phyloP scores from a whole-genome alignment of 1,140 invertebrate genomes.

The Chironomus tepperi region DNA sequence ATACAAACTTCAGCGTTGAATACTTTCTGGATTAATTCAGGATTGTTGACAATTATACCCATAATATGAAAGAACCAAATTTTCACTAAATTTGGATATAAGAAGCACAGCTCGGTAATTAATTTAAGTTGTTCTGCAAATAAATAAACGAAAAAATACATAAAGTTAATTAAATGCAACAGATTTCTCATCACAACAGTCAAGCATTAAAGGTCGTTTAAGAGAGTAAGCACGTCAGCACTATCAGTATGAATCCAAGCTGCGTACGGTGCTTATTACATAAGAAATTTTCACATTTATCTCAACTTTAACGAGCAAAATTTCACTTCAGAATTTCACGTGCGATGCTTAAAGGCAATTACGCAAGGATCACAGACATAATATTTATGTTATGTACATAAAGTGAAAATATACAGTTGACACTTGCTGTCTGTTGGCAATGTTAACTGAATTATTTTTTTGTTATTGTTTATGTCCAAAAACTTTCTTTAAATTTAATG shows the following conservation, averaged over 20 bases:
- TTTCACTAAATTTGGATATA: slow-evolving; percentile 15
- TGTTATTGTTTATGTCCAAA: too few relatives aligned
- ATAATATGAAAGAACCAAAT: slow-evolving; percentile 2
- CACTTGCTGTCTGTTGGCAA: too few relatives aligned
- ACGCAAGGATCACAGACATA: not conserved
- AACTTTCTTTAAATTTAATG: too few relatives aligned
- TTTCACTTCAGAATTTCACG: slow-evolving; percentile 12
- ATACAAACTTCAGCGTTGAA: slow-evolving; percentile 4
- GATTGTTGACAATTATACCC: not conserved
- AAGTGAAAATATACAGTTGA: too few relatives aligned
- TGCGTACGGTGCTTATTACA: not conserved
- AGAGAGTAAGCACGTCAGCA: not conserved
- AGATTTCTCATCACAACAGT: not conserved
- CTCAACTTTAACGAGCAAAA: not conserved
- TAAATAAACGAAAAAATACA: not conserved
- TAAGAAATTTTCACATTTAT: not conserved
- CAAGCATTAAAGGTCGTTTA: not conserved
- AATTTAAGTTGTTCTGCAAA: slow-evolving; percentile 7
- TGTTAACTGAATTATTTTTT: too few relatives aligned
- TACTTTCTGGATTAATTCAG: slow-evolving; percentile 1
- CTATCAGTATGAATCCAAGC: too few relatives aligned
- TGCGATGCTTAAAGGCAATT: not conserved
- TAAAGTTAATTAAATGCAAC: not conserved
- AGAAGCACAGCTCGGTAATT: not conserved
- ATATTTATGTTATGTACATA: too few relatives aligned